Base-by-base conservation (phyloP, 2,113 vertebrate genomes). In the Cacatua alba region DNA sequence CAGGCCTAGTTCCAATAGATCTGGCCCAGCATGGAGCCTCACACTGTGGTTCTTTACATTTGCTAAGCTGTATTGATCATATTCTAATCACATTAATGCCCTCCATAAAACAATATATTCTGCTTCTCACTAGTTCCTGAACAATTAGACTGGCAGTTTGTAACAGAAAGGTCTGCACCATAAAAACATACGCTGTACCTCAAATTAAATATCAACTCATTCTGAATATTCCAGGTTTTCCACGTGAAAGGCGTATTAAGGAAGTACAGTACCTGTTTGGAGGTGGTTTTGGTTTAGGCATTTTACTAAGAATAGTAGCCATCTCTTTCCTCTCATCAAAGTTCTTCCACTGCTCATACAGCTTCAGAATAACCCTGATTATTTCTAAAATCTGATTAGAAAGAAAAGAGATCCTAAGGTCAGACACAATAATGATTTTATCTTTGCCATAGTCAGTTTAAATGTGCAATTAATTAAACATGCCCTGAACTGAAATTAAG, bases 271-370 rank as follows among this genome's bases (percentile, higher is more conserved):
- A 99, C 99, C 99, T 99, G 98, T 99, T 99, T 63, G 99, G 99
- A 96, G 99, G 99, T 76, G 99, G 99, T 98, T 99, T 99, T 95
- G 99, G 99, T 97, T 99, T 99, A 46, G 99, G 99, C 99, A 99
- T 99, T 98, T 99, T 99, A 98, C 98, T 99, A 83, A 99, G 98
- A 95, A 99, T 99, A 82, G 98, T 98, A 82, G 99, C 99, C 97
- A 99, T 99, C 98, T 99, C 99, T 95, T 99, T 99, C 53, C 99
- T 97, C 96, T 99, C 99, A 95, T 99, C 99, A 95, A 99, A 99
- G 97, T 99, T 99, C 97, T 99, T 99, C 99, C 99, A 99, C 97
- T 99, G 99, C 95, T 99, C 99, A 75, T 99, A 99, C 13, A 99
- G 98, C 97, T 99, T 99, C 96, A 99, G 98, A 97, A 99, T 99